A percentile compares a stretch with the other conserved stretches of the same genome.
phyloP scores from a whole-genome alignment of 1,140 invertebrate genomes.

The Bathynomus jamesi region DNA sequence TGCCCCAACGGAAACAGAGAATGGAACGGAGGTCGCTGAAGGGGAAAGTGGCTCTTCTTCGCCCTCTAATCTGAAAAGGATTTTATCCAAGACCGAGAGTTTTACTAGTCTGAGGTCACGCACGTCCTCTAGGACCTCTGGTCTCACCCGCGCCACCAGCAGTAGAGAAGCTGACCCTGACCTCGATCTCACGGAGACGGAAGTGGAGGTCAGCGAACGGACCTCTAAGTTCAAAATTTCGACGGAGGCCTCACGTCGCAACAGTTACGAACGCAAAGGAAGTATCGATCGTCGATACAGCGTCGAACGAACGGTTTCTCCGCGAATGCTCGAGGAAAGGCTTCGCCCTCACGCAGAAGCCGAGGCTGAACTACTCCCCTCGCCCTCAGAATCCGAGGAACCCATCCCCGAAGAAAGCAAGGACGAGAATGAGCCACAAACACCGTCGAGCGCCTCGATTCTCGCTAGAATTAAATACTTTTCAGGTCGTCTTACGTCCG shows the following conservation, averaged over 20 bases:
- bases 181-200: conserved; percentile 48
- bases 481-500: background rate
- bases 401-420: background rate
- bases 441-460: background rate
- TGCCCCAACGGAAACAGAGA: background rate
- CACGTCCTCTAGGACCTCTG: background rate
- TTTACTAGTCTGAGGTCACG: background rate
- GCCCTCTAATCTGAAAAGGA: background rate
- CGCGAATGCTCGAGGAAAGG: background rate
- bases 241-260: conserved; percentile 42
- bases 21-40: background rate
- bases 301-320: background rate
- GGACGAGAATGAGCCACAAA: background rate
- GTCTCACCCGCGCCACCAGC: background rate
- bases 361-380: background rate
- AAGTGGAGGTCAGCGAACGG: conserved; percentile 58
- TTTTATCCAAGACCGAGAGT: background rate
- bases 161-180: background rate
- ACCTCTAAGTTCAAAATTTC: conserved; percentile 54
- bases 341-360: background rate
- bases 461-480: background rate
- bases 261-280: conserved; percentile 7
- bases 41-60: background rate
- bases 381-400: background rate
- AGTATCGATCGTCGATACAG: conserved; percentile 7